Percentiles rank a stretch among this genome's conserved stretches.
These are phyloP conservation scores for Riptortus pedestris DNA, from an alignment of 1,140 invertebrate genomes.

Conservation along the genomic window DNA sequence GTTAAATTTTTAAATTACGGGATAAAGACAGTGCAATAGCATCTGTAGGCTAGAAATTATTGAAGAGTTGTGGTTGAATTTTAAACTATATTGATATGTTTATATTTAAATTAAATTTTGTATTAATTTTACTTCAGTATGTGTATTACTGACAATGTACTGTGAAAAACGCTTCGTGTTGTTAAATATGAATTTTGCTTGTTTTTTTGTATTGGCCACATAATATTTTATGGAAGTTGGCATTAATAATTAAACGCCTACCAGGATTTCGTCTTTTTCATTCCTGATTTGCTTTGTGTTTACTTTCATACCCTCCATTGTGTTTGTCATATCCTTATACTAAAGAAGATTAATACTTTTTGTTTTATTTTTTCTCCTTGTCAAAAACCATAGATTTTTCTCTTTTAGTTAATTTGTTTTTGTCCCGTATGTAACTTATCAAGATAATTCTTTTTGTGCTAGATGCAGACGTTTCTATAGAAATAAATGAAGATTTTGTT, in stretches of 20 bases:
- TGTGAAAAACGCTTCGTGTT: slow-evolving; percentile 25
- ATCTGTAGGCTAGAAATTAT: slow-evolving; percentile 8
- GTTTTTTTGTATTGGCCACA: slow-evolving; percentile 23
- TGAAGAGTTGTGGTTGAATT: neutral
- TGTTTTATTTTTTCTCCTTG: no score
- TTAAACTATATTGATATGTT: slow-evolving; percentile 18
- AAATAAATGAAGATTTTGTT: no score
- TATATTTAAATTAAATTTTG: slow-evolving; percentile 18
- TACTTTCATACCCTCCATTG: no score
- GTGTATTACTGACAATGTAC: slow-evolving; percentile 12
- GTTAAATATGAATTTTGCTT: slow-evolving; percentile 23
- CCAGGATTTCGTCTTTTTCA: no score
- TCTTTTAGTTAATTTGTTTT: no score
- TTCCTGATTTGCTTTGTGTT: no score
- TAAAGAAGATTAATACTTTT: no score
- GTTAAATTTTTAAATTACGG: neutral
- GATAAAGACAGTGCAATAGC: slow-evolving; percentile 18
- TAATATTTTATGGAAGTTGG: slow-evolving; percentile 24
- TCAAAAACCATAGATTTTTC: no score
- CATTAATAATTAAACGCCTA: slow-evolving; percentile 23
- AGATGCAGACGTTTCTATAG: no score
- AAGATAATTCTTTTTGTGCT: no score
- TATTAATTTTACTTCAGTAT: slow-evolving; percentile 19
- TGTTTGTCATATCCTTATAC: no score
- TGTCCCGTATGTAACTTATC: no score